Evolutionary conservation across 2,797 vertebrate species (phyloP).

Genomic region (Microctenopoma steveboyesi): DNA sequence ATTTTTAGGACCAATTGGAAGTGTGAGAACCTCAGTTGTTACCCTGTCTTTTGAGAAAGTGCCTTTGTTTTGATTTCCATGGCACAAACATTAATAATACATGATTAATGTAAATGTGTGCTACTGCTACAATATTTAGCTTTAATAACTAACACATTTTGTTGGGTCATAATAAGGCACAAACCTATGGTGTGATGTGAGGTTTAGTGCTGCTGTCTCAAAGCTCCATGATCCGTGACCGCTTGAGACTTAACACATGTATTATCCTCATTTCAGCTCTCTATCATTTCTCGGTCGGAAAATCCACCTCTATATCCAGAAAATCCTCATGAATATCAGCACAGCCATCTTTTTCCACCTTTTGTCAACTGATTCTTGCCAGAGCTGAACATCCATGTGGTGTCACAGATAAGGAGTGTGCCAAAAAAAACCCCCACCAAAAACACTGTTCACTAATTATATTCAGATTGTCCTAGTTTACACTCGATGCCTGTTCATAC

Average conservation of each 20-base stretch:
- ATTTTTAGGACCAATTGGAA: conserved; percentile 33
- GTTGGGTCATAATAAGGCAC: neutral
- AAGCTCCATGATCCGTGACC: conserved; percentile 9
- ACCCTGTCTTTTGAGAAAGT: conserved; percentile 10
- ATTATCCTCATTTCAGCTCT: conserved; percentile 21
- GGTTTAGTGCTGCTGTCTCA: neutral
- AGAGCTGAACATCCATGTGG: conserved; percentile 36
- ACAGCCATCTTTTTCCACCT: conserved; percentile 11
- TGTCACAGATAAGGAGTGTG: conserved; percentile 37
- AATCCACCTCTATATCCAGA: conserved; percentile 4
- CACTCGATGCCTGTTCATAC: neutral
- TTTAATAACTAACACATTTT: neutral
- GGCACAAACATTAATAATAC: neutral
- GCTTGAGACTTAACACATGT: conserved; percentile 7
- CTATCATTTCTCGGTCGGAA: conserved; percentile 22
- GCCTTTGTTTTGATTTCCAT: neutral
- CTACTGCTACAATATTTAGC: too few species aligned
- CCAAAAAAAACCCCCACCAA: conserved; percentile 31
- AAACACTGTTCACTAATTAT: conserved; percentile 17
- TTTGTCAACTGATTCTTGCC: conserved; percentile 20
- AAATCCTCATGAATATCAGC: conserved; percentile 31
- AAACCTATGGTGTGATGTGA: neutral
- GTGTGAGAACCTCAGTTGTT: conserved; percentile 8
- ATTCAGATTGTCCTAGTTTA: conserved; percentile 18
- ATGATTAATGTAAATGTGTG: conserved; percentile 2